Conservation (phyloP, 2,888 invertebrate genomes). For the Bhutanitis thaidina region DNA sequence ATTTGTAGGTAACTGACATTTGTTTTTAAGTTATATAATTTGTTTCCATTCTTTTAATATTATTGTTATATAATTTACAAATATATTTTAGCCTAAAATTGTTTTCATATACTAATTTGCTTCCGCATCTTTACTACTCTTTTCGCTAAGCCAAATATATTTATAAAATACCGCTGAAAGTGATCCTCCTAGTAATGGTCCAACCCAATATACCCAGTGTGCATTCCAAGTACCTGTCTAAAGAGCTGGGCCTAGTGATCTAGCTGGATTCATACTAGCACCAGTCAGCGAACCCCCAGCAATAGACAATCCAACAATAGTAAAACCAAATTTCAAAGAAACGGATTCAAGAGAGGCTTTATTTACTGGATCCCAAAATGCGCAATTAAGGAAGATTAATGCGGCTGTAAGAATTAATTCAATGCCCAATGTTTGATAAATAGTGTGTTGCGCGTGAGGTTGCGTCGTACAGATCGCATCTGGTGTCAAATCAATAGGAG, state of each 20-base stretch:
- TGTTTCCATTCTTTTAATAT: too few relatives aligned
- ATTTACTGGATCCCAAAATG: constrained; percentile 87
- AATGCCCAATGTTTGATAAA: constrained; percentile 79
- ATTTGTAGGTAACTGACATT: too few relatives aligned
- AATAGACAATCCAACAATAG: constrained; percentile 82
- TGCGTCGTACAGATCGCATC: constrained; percentile 82
- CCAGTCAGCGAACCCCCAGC: constrained; percentile 85
- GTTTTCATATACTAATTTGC: too few relatives aligned
- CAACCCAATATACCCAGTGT: constrained; percentile 88
- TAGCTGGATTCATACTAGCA: constrained; percentile 86
- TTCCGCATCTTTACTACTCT: too few relatives aligned
- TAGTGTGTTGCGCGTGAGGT: constrained; percentile 66
- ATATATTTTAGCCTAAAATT: too few relatives aligned
- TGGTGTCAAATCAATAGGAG: constrained; percentile 54
- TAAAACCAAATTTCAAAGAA: constrained; percentile 84
- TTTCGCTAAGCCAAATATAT: constrained; percentile 36
- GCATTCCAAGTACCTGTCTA: constrained; percentile 82
- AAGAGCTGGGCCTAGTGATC: constrained; percentile 85
- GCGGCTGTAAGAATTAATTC: constrained; percentile 83
- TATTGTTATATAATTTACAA: too few relatives aligned
- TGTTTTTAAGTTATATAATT: too few relatives aligned
- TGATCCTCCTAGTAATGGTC: constrained; percentile 69
- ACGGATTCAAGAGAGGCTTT: constrained; percentile 81
- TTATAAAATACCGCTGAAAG: constrained; percentile 52
- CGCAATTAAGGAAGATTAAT: constrained; percentile 83